phyloP scores from a whole-genome alignment of 2,888 invertebrate genomes.

The Dastarcus helophoroides region DNA sequence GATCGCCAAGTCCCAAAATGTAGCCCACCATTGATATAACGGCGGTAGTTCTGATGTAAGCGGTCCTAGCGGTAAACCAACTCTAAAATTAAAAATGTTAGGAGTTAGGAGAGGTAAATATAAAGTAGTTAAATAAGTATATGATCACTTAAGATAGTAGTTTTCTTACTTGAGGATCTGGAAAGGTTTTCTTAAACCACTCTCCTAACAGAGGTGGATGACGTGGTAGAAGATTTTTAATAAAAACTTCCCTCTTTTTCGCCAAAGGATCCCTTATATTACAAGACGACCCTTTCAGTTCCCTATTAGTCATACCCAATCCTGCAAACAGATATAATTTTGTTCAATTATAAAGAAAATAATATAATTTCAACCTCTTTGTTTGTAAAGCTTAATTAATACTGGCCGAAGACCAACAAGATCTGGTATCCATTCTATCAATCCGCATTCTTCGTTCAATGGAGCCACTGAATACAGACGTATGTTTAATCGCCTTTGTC shows the following conservation, averaged over 20 bases:
- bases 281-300: slow-evolving; percentile 53
- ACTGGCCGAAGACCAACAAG: slow-evolving; percentile 64
- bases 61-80: slow-evolving; percentile 83
- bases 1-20: slow-evolving; percentile 82
- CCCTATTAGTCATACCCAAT: slow-evolving; percentile 44
- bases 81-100: slow-evolving; percentile 19
- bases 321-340: slow-evolving; percentile 28
- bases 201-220: slow-evolving; percentile 83
- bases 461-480: slow-evolving; percentile 88
- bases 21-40: slow-evolving; percentile 98
- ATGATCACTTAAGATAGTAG: no score
- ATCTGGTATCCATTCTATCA: slow-evolving; percentile 94
- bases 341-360: slow-evolving; percentile 1
- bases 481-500: slow-evolving; percentile 71
- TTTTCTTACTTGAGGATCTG: slow-evolving; percentile 61
- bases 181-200: slow-evolving; percentile 84
- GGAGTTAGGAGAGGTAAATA: neutral
- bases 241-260: slow-evolving; percentile 54
- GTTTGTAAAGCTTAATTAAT: slow-evolving; percentile 56
- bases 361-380: slow-evolving; percentile 42
- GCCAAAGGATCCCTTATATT: slow-evolving; percentile 48
- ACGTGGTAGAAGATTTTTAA: slow-evolving; percentile 51
- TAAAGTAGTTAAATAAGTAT: no score
- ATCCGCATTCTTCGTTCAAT: slow-evolving; percentile 86
- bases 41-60: slow-evolving; percentile 85